Percentiles rank a stretch among this genome's conserved stretches.
These are phyloP conservation scores for Parasteatoda tepidariorum DNA, from an alignment of 1,140 invertebrate species.

Conservation along the genomic window DNA sequence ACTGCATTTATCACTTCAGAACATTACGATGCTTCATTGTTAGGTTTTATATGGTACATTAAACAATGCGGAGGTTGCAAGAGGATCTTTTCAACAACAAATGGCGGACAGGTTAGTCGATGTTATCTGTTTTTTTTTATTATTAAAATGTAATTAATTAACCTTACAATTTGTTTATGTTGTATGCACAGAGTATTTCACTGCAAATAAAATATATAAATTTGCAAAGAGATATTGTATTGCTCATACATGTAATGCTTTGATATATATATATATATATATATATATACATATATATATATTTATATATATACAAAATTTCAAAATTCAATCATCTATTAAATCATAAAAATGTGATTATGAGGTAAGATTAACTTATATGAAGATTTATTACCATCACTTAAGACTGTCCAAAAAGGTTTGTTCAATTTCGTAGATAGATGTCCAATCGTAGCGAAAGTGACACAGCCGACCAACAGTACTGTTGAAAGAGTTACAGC, in stretches of 20 bases:
- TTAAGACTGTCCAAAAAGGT: slow-evolving; percentile 81
- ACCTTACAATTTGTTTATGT: too few species aligned
- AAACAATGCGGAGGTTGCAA: not conserved
- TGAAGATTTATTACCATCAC: slow-evolving; percentile 86
- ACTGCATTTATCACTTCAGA: not conserved
- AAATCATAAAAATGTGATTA: too few species aligned
- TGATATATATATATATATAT: too few species aligned
- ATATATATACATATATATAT: too few species aligned
- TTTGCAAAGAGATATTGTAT: too few species aligned
- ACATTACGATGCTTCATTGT: not conserved
- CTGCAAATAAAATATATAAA: too few species aligned
- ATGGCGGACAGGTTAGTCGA: not conserved
- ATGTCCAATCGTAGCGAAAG: slow-evolving; percentile 88
- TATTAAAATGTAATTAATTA: too few species aligned
- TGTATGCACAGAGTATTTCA: too few species aligned
- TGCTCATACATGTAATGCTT: too few species aligned
- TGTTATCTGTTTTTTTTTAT: not conserved
- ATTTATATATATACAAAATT: too few species aligned
- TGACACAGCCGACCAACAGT: slow-evolving; percentile 85
- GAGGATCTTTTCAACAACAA: not conserved
- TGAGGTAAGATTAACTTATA: too few species aligned
- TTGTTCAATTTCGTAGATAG: slow-evolving; percentile 82
- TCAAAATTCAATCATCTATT: too few species aligned
- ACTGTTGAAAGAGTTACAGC: slow-evolving; percentile 85
- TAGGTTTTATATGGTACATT: not conserved